Evolutionary conservation across 2,888 invertebrate genomes (phyloP), one percentile per base, ranked within the genome.

Genomic region (Ichneumon xanthorius): DNA sequence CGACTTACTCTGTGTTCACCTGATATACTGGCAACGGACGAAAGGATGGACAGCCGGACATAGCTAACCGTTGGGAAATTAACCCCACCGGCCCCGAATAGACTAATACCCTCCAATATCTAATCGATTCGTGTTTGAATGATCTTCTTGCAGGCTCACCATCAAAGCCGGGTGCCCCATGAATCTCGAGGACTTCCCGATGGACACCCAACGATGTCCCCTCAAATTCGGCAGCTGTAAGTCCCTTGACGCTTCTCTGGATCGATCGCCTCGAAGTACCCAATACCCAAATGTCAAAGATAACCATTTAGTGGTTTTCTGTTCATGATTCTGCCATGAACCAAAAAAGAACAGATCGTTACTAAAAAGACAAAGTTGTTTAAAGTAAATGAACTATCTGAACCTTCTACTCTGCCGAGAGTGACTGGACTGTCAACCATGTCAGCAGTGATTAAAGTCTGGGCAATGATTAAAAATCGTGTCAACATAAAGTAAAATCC

Each of bases 91-190:
- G 16, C 53, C 19, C 67, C 40, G 4, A 11, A 45, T 14, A 50
- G 7, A 30, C 53, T 53, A 79, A 30, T 75, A 53, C 70, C 45
- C 37, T 19, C 55, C 16, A 22, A 45, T 53, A 19, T 61, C 48
- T 65, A 58, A 77, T 76, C 26, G 37, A 71, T 75, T 30, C 50
- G 26, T 63, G 63, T 48, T 53, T 48, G 67, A 50, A 45, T 11
- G 9, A 61, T 84, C 37, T 87, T 71, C 86, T 94, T 94, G 55
- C 94, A 97, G 97, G 90, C 94, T 98, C 89, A 98, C 98, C 45
- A 97, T 98, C 89, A 97, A 97, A 93, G 97, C 97, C 22, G 96
- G 96, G 53, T 98, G 98, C 91, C 97, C 97, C 4, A 98, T 98
- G 98, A 96, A 97, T 93, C 94, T 98, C 80, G 96, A 97, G 92